Base-by-base conservation (phyloP, 2,888 invertebrate genomes). In the Sphaerophoria taeniata region DNA sequence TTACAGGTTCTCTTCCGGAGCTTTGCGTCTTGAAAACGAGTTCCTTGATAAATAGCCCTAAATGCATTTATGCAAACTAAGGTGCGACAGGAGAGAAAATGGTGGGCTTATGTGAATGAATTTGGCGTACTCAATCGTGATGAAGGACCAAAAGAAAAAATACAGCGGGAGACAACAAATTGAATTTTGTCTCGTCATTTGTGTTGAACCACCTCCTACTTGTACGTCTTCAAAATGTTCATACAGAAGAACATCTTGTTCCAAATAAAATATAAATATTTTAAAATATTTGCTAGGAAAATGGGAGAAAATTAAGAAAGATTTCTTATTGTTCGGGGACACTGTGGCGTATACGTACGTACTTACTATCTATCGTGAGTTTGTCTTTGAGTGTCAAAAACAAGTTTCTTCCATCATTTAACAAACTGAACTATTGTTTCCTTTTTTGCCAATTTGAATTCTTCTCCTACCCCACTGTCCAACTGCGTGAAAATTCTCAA, bases 41-140 rank as follows among this genome's bases (percentile, higher is more conserved):
- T 69, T 55, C 47, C 9, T n/a, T 73, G 24, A 77, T 71, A 70
- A 81, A 81, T 72, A 14, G 63, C 49, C 60, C 47, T 45, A 75
- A 63, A 61, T 76, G 72, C 81, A 82, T 67, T 82, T 76, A 65
- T 82, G 71, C 53, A 82, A 82, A 82, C 76, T 81, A 60, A 72
- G 56, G 70, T n/a, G 34, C 43, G 24, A 43, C 33, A 2, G 31
- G n/a, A n/a, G 45, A 11, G 58, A 39, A 49, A n/a, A n/a, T n/a
- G 24, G 63, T 49, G 53, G 31, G 6, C 60, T 34, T 33, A 5
- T 51, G 33, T n/a, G n/a, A n/a, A n/a, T 45, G 7, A 12, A 43
- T 16, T 72, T 61, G 53, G 55, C 47, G 39, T 16, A 14, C 31
- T 56, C 12, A 7, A 31, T 9, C 24, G 33, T 7, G 6, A 36